Conservation (phyloP, 2,888 invertebrate genomes). For the Choristoneura rosaceana region DNA sequence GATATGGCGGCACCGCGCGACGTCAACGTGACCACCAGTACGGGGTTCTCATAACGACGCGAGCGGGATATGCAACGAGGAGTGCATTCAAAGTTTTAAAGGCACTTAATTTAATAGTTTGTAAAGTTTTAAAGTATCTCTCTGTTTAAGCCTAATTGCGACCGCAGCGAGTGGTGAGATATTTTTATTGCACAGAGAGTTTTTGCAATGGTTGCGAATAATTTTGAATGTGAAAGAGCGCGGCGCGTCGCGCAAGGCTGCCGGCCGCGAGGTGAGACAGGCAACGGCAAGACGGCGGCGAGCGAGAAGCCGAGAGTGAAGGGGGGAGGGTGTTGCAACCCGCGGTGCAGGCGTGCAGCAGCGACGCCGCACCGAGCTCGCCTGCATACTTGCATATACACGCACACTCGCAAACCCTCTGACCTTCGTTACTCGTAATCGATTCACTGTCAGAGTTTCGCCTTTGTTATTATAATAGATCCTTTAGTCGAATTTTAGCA, state of each 20-base stretch:
- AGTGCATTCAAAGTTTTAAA: conserved; percentile 85
- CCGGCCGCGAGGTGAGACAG: conserved; percentile 86
- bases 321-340: conserved; percentile 86
- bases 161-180: conserved; percentile 72
- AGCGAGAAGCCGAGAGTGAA: conserved; percentile 83
- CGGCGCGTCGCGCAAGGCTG: conserved; percentile 86
- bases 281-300: conserved; percentile 85
- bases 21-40: conserved; percentile 89
- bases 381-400: conserved; percentile 84
- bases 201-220: conserved; percentile 85
- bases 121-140: conserved; percentile 70
- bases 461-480: conserved; percentile 74
- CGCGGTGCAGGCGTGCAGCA: conserved; percentile 85
- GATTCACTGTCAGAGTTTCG: conserved; percentile 75
- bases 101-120: conserved; percentile 74
- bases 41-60: conserved; percentile 93
- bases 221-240: conserved; percentile 85
- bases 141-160: conserved; percentile 74
- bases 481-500: conserved; percentile 56
- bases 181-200: conserved; percentile 84
- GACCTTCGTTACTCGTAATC: conserved; percentile 83
- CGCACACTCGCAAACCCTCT: conserved; percentile 79
- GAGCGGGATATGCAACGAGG: conserved; percentile 89
- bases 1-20: conserved; percentile 89
- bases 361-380: conserved; percentile 84